Percentiles rank a stretch among this genome's conserved stretches.
phyloP scores from a whole-genome alignment of 2,888 invertebrate species.

The Epiblema foenella region DNA sequence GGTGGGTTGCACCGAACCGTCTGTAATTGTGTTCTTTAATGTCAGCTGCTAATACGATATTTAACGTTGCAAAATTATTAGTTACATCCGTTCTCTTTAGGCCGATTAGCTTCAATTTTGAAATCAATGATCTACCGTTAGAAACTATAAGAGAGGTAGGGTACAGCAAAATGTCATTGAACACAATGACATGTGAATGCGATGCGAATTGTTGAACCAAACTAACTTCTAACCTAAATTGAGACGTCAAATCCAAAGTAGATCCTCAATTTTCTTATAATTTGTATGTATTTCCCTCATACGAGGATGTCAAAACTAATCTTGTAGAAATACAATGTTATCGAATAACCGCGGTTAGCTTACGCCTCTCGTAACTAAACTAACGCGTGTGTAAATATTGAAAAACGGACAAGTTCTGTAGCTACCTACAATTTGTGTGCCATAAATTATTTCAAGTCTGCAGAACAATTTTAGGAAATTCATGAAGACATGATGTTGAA shows the following conservation, averaged over 20 bases:
- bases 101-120: not conserved
- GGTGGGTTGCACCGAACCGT: no score
- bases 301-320: not conserved
- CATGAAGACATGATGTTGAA: no score
- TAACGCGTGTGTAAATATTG: not conserved
- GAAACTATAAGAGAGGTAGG: no score
- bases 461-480: no score
- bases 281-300: not conserved
- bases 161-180: no score
- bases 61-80: no score
- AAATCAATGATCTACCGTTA: not conserved
- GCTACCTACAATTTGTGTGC: not conserved
- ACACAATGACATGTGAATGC: not conserved
- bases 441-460: no score
- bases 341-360: not conserved
- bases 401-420: conserved; percentile 3
- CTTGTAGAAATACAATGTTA: not conserved
- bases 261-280: not conserved
- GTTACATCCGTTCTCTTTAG: not conserved
- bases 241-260: not conserved
- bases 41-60: no score
- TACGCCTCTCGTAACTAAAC: conserved; percentile 16
- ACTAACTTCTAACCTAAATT: not conserved
- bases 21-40: no score
- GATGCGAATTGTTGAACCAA: not conserved